Base-by-base conservation (phyloP, 2,113 vertebrate genomes). In the Coptodon rendalli region DNA sequence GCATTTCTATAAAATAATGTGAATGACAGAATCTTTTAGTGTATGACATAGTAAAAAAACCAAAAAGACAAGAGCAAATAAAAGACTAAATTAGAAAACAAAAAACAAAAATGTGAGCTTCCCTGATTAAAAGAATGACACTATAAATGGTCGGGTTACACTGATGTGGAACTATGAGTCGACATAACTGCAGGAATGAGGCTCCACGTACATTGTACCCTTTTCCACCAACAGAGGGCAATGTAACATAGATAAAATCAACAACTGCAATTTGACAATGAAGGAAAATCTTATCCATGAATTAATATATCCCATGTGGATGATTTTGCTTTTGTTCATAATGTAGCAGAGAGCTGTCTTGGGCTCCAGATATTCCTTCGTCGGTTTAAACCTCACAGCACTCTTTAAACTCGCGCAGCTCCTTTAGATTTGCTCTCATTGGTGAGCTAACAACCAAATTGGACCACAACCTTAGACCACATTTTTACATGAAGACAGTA, bases 171-270 rank as follows among this genome's bases (percentile, higher is more conserved):
- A 78, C 2, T 14, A n/a, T 63, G 17, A 81, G 10, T 36, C 43
- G 1, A 22, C 17, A 10, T 22, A 19, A 82, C 31, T 19, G 14
- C 24, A 52, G 10, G 6, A 6, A 24, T 43, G 8, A 84, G 19
- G 19, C n/a, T 5, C 16, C 3, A n/a, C 1, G 4, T 19, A 7
- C 8, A 8, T 14, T 13, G 17, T 53, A 12, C 73, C 2, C 38
- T n/a, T 85, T 86, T 53, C 10, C 27, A 59, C 81, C 96, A 96
- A 82, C 85, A 96, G 96, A 80, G 86, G 95, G 91, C 94, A 95
- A 89, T 68, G 73, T 86, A 43, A 76, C 80, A 52, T 14, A 19
- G 22, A 38, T 34, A 52, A 76, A 52, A 34, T 52, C 45, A 52
- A 34, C 27, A 31, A 27, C 27, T n/a, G 27, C 16, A 6, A 78